phyloP scores from a whole-genome alignment of 2,888 invertebrate genomes.

The Pheosia tremula region DNA sequence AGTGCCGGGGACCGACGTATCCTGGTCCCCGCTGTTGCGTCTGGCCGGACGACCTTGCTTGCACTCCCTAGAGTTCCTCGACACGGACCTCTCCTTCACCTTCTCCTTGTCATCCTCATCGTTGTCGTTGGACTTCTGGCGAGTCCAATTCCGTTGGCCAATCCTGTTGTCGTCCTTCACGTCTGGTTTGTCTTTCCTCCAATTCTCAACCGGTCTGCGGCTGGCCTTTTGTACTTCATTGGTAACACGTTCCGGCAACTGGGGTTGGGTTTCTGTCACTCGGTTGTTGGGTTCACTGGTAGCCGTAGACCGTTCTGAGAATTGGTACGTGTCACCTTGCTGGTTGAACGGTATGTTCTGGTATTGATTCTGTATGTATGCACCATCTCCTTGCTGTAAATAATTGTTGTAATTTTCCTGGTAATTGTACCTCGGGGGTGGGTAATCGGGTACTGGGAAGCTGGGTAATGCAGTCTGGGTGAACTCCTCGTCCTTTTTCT shows the following conservation, averaged over 20 bases:
- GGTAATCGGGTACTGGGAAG: slow-evolving; percentile 55
- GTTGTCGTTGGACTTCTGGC: slow-evolving; percentile 66
- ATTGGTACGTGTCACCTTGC: slow-evolving; percentile 57
- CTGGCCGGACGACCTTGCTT: slow-evolving; percentile 46
- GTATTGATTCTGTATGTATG: slow-evolving; percentile 70
- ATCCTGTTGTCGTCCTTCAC: slow-evolving; percentile 63
- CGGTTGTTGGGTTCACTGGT: slow-evolving; percentile 30
- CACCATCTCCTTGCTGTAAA: slow-evolving; percentile 73
- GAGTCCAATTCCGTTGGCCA: slow-evolving; percentile 59
- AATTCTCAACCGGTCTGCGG: slow-evolving; percentile 64
- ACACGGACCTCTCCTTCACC: slow-evolving; percentile 37
- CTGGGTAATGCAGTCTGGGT: slow-evolving; percentile 64
- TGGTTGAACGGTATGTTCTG: slow-evolving; percentile 53
- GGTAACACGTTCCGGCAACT: slow-evolving; percentile 59
- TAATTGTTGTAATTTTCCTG: slow-evolving; percentile 61
- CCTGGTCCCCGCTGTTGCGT: slow-evolving; percentile 59
- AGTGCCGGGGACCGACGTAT: slow-evolving; percentile 34
- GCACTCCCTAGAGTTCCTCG: slow-evolving; percentile 51
- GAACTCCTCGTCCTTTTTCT: slow-evolving; percentile 63
- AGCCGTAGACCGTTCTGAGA: slow-evolving; percentile 19
- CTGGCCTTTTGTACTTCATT: slow-evolving; percentile 67
- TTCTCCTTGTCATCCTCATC: slow-evolving; percentile 63
- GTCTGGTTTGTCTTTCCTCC: slow-evolving; percentile 63
- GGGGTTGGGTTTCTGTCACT: slow-evolving; percentile 24
- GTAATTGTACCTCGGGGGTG: slow-evolving; percentile 62